Base-by-base conservation (phyloP, 1,140 invertebrate species). In the Drosophila saltans region DNA sequence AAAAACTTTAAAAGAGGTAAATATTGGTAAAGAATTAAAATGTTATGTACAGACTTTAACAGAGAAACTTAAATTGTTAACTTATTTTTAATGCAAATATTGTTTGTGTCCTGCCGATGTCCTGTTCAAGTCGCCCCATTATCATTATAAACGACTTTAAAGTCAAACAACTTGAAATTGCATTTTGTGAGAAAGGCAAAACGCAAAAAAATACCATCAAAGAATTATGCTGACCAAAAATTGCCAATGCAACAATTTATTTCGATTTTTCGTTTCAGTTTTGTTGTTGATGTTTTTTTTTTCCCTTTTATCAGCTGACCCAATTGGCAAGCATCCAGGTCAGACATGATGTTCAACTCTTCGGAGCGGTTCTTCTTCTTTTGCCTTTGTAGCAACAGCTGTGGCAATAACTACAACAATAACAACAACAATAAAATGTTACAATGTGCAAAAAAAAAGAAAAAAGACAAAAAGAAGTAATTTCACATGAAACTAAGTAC, bases 301-400 rank as follows among this genome's bases (percentile, higher is more conserved):
- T 75, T 55, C 66, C 11, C 61, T 62, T 11, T 41, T 60, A 39
- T 58, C 56, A 65, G 58, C 73, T 89, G 84, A 78, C 84, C 84
- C 80, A 89, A 78, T 89, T 89, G 84, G 84, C 84, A 81, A 40
- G 39, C 62, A 67, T 80, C 84, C 84, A 89, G 85, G 72, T 80
- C 72, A 65, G 68, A 66, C 72, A 74, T 65, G 72, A 85, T 76
- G 68, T 64, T 66, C 71, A 43, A 52, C 71, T 43, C 10, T 69
- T 41, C 11, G 43, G 48, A 48, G 9, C 9, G 48, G 8, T 4
- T 5, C 5, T 48, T 33, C n/a, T 39, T 33, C 7, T 8, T 21
- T 69, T 55, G 30, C 39, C 28, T 45, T 41, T 63, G 16, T 24
- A 26, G 43, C 73, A 26, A 56, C 66, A 70, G 72, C 60, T 64